Evolutionary conservation across 2,797 vertebrate genomes (phyloP).

Genomic region (Enteromius treurensis): DNA sequence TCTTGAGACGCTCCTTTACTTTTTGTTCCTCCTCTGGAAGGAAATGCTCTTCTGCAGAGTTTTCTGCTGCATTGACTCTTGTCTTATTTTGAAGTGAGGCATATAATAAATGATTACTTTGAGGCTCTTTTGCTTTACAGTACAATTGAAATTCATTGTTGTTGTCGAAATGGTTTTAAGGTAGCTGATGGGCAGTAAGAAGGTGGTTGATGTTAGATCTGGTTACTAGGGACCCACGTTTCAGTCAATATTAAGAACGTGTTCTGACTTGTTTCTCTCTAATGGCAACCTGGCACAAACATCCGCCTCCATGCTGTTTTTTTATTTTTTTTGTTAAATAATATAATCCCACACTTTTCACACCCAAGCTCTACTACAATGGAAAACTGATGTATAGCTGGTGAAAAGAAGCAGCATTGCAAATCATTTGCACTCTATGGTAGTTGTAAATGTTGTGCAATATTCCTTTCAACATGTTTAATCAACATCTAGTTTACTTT

Average conservation of each 20-base stretch:
- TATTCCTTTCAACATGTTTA: not conserved
- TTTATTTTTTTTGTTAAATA: not conserved
- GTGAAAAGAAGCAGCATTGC: not conserved
- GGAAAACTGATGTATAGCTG: not conserved
- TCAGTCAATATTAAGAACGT: conserved; percentile 35
- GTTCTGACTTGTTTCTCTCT: conserved; percentile 50
- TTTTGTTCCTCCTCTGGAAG: not conserved
- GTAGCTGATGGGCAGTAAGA: not conserved
- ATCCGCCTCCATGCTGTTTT: not conserved
- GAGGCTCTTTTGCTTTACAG: conserved; percentile 6
- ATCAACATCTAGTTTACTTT: not conserved
- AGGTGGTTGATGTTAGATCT: conserved; percentile 3
- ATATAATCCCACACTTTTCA: not conserved
- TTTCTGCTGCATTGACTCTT: conserved; percentile 16
- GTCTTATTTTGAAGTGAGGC: not conserved
- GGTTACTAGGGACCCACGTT: conserved; percentile 45
- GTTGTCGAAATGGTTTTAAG: not conserved
- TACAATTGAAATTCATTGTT: not conserved
- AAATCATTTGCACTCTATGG: not conserved
- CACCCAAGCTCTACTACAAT: not conserved
- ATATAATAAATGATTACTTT: conserved; percentile 42
- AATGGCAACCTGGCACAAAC: conserved; percentile 33
- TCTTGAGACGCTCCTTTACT: not conserved
- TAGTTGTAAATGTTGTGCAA: not conserved
- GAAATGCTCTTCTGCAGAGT: conserved; percentile 3